Percentiles rank a stretch among this genome's conserved stretches.
These are phyloP conservation scores for Ficedula albicollis DNA, from an alignment of 2,797 vertebrate species.

Conservation along the genomic window DNA sequence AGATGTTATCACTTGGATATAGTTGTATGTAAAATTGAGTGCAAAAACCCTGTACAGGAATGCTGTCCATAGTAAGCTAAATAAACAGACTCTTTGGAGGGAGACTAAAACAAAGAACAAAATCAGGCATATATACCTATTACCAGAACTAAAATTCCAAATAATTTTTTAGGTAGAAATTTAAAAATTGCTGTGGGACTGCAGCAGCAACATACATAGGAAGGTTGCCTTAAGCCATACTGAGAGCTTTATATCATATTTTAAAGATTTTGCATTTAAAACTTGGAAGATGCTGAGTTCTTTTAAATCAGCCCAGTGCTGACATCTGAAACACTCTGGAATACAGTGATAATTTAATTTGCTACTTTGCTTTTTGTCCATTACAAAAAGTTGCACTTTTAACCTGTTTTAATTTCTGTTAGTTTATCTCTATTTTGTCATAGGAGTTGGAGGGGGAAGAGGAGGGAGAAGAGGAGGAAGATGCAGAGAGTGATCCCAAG, in stretches of 20 bases:
- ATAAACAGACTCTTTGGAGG: neutral
- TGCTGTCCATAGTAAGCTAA: neutral
- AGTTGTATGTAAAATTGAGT: neutral
- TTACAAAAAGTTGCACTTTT: conserved; percentile 37
- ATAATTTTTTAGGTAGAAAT: neutral
- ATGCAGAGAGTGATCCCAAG: conserved; percentile 86
- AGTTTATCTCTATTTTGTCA: conserved; percentile 29
- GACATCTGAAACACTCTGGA: neutral
- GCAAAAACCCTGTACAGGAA: neutral
- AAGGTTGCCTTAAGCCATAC: neutral
- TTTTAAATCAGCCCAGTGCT: neutral
- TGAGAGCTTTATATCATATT: neutral
- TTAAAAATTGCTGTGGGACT: neutral
- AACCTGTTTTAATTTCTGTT: conserved; percentile 64
- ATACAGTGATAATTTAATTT: neutral
- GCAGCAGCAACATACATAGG: neutral
- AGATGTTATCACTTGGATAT: neutral
- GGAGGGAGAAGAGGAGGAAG: conserved; percentile 88
- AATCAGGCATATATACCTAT: neutral
- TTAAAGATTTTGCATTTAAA: neutral
- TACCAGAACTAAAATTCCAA: neutral
- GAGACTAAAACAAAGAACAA: neutral
- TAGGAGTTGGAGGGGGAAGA: conserved; percentile 92
- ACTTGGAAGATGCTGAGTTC: neutral
- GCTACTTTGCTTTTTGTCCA: conserved; percentile 8